phyloP scores from a whole-genome alignment of 2,797 vertebrate species.

The Rhincodon typus region DNA sequence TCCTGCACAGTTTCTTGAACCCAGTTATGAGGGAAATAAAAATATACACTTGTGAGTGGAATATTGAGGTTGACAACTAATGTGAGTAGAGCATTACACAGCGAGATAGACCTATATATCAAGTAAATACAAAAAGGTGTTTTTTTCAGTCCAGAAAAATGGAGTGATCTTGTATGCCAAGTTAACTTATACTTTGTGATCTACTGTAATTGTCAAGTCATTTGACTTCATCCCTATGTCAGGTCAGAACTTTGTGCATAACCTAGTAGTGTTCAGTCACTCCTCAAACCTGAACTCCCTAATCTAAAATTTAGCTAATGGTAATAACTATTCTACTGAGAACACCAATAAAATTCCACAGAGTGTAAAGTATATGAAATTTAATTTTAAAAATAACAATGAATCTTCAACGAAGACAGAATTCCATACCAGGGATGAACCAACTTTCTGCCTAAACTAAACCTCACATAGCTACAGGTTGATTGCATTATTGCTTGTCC shows the following conservation, averaged over 20 bases:
- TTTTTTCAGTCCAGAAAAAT: too few relatives aligned
- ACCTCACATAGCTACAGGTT: neutral
- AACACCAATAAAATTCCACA: neutral
- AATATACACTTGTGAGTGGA: too few relatives aligned
- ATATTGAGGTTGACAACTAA: too few relatives aligned
- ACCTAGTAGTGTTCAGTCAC: neutral
- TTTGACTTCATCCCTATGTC: neutral
- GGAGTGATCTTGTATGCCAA: too few relatives aligned
- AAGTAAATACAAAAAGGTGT: too few relatives aligned
- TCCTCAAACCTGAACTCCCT: neutral
- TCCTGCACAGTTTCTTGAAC: too few relatives aligned
- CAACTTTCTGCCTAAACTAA: neutral
- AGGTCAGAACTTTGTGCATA: neutral
- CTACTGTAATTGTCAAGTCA: neutral
- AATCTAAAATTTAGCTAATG: neutral
- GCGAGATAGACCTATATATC: too few relatives aligned
- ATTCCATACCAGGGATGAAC: neutral
- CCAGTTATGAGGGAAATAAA: too few relatives aligned
- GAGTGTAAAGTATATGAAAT: neutral
- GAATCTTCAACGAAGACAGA: neutral
- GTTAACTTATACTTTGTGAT: too few relatives aligned
- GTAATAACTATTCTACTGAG: neutral
- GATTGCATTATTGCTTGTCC: neutral
- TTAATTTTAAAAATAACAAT: neutral
- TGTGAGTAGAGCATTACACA: too few relatives aligned